Evolutionary conservation across 2,888 invertebrate species (phyloP), one percentile per base, ranked within the genome.

Genomic region (Diplazon laetatorius): DNA sequence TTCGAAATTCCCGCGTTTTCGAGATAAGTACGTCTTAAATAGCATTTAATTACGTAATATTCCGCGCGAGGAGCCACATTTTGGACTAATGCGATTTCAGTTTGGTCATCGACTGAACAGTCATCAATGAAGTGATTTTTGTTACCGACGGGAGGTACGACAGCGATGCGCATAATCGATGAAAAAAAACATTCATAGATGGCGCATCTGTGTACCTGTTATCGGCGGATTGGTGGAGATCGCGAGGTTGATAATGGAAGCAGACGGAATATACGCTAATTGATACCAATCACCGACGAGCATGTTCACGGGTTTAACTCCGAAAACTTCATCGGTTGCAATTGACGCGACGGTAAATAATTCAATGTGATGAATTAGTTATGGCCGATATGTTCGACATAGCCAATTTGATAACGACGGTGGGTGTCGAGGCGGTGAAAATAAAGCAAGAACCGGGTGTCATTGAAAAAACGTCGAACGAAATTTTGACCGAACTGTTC

Each of bases 401-500:
- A n/a, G 89, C 90, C 4, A 90, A 90, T 82, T 81, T 91, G 25
- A 91, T 91, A 52, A 90, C 91, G 9, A 85, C 85, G 2, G 90
- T 90, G 2, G 90, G 91, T 12, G 90, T 90, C 20, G 90, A 90
- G 42, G 89, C 89, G 16, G 89, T 89, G 9, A 90, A 90, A 76
- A 89, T 90, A 66, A 90, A 90, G 70, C 83, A 87, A 57, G 91
- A 91, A 55, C 90, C 91, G 2, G 91, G 91, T 3, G 52, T 91
- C 48, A 90, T 88, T 35, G 90, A 92, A 39, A 95, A 95, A 89
- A 94, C 95, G 6, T 95, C 96, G 0, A 94, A 93, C 88, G 96
- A 97, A 91, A 96, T 97, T 85, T 92, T 97, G 18, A 95, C 96
- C 0, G 97, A 97, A 91, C 91, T 97, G 0, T 97, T 97, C 86